Percentiles rank a stretch among this genome's conserved stretches.
Evolutionary conservation across 2,888 invertebrate species (phyloP).

Genomic region (Kryphioiulus occultus): DNA sequence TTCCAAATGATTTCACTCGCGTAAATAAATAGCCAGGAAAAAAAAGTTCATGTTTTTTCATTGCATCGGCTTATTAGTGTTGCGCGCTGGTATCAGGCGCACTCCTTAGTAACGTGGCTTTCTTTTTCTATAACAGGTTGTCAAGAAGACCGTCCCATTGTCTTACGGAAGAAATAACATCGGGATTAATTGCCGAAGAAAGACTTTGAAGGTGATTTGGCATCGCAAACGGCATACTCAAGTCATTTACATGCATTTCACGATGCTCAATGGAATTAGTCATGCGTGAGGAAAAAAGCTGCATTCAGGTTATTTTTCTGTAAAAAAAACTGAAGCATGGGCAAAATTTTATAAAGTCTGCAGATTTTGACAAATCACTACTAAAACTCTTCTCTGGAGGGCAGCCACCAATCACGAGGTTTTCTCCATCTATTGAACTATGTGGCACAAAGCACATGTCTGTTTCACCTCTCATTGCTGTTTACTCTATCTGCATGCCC

Average conservation of each 20-base stretch:
- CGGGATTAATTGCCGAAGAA: background rate
- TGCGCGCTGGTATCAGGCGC: background rate
- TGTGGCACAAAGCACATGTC: background rate
- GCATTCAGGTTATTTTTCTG: background rate
- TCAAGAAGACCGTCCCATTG: background rate
- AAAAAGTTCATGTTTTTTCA: background rate
- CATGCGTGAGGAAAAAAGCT: background rate
- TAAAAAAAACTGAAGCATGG: background rate
- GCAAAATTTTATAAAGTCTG: background rate
- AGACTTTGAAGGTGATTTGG: background rate
- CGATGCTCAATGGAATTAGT: background rate
- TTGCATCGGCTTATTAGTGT: background rate
- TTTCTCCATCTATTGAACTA: background rate
- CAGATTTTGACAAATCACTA: background rate
- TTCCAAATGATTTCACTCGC: background rate
- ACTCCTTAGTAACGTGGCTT: background rate
- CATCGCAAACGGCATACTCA: background rate
- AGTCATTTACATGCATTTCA: background rate
- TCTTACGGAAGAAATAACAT: background rate
- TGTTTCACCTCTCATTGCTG: constrained; percentile 3
- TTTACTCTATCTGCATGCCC: background rate
- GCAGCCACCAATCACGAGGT: background rate
- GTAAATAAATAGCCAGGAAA: background rate
- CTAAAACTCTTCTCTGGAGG: background rate
- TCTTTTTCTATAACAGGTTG: background rate